phyloP scores from a whole-genome alignment of 2,113 vertebrate genomes.

The Alces alces region DNA sequence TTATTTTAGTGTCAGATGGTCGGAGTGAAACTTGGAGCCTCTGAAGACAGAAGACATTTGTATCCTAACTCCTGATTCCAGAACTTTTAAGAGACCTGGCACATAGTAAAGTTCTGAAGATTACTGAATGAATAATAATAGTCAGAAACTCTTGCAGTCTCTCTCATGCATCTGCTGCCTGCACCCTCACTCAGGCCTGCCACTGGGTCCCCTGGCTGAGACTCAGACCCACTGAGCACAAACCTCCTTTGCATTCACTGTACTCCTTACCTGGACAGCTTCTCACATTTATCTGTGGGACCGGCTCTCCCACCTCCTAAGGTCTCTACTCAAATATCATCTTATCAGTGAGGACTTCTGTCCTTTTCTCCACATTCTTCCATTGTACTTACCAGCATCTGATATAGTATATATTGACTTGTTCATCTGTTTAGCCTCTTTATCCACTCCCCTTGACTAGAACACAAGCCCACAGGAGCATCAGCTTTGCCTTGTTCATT shows the following conservation, averaged over 20 bases:
- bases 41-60: slow-evolving; percentile 17
- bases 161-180: not conserved
- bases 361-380: not conserved
- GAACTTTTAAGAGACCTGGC: not conserved
- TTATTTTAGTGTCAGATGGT: slow-evolving; percentile 4
- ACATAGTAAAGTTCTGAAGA: not conserved
- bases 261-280: not conserved
- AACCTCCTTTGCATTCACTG: not conserved
- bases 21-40: slow-evolving; percentile 17
- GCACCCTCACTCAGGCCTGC: not conserved
- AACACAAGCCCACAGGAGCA: not conserved
- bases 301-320: not conserved
- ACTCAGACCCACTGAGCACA: not conserved
- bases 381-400: not conserved
- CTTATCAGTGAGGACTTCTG: not conserved
- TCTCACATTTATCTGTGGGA: not conserved
- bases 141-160: not conserved
- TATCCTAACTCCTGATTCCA: not conserved
- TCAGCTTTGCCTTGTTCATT: not conserved
- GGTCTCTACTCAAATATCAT: not conserved
- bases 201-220: not conserved
- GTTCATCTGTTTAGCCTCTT: not conserved
- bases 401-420: not conserved
- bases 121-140: not conserved
- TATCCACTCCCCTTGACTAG: not conserved